These are phyloP conservation scores for Motacilla tschutschensis DNA, from an alignment of 2,113 vertebrate species.

Conservation along the genomic window DNA sequence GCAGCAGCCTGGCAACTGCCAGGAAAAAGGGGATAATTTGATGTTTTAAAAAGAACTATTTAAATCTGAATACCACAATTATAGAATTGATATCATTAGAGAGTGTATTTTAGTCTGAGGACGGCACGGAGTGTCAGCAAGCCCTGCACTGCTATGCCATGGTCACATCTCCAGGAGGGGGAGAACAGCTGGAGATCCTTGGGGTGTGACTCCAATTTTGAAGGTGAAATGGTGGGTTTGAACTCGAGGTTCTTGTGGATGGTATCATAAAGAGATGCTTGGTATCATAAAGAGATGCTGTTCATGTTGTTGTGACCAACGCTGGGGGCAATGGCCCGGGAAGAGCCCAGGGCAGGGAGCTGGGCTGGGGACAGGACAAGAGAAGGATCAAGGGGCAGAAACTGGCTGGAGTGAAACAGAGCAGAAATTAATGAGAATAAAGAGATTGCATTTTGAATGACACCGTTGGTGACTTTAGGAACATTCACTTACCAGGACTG, in stretches of 20 bases:
- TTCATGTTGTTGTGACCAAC: not conserved
- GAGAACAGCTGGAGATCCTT: not conserved
- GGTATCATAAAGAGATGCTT: not conserved
- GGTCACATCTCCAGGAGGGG: not conserved
- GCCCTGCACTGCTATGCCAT: not conserved
- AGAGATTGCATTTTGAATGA: not conserved
- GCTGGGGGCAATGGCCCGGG: not conserved
- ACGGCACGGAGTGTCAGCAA: not conserved
- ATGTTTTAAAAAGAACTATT: conserved; percentile 21
- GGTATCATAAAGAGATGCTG: not conserved
- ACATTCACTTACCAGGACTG: not conserved
- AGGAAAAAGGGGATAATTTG: conserved; percentile 6
- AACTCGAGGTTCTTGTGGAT: not conserved
- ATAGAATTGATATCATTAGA: not conserved
- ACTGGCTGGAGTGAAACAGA: not conserved
- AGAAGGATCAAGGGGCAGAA: not conserved
- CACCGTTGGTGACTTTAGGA: not conserved
- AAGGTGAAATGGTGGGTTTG: not conserved
- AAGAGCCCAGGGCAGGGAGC: not conserved
- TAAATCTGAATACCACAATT: not conserved
- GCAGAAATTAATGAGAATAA: not conserved
- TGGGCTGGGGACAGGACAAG: not conserved
- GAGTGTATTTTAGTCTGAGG: not conserved
- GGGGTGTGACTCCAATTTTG: not conserved
- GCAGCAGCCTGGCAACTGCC: not conserved